Conservation (phyloP, 2,888 invertebrate species). For the Mellilla xanthometata region DNA sequence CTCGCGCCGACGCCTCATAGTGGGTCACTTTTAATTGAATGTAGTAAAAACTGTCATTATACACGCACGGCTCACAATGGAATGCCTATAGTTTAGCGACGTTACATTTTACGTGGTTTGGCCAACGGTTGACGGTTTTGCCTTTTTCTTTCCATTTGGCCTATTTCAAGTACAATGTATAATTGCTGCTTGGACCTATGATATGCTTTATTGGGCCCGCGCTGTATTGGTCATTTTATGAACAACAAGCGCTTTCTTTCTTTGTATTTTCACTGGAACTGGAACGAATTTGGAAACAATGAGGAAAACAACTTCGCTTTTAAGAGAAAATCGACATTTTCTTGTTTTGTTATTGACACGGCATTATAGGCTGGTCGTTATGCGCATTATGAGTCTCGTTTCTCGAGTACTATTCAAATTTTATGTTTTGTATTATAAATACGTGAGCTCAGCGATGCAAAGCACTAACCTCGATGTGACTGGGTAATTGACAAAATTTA, state of each 20-base stretch:
- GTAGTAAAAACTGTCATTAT: conserved; percentile 68
- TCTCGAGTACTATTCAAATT: conserved; percentile 26
- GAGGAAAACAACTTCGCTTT: conserved; percentile 8
- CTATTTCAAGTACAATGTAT: conserved; percentile 1
- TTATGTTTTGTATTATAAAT: conserved; percentile 31
- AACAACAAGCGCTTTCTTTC: neutral
- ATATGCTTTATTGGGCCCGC: too few species aligned
- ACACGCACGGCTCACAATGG: conserved; percentile 69
- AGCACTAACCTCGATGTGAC: conserved; percentile 34
- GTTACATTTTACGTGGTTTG: conserved; percentile 33
- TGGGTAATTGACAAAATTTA: conserved; percentile 11
- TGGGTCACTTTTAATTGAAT: conserved; percentile 79
- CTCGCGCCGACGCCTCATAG: conserved; percentile 43
- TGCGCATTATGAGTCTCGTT: conserved; percentile 20
- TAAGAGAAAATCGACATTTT: conserved; percentile 11
- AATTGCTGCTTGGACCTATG: neutral
- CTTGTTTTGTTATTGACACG: conserved; percentile 8
- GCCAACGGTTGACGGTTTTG: conserved; percentile 3
- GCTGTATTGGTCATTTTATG: neutral
- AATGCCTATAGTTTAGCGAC: conserved; percentile 41
- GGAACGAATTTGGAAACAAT: conserved; percentile 18
- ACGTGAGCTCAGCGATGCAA: conserved; percentile 47
- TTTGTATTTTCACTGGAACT: conserved; percentile 15
- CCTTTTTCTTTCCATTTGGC: conserved; percentile 7
- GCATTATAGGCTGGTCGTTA: conserved; percentile 33